Percentiles rank a stretch among this genome's conserved stretches.
These are phyloP conservation scores for Agraylea sexmaculata DNA, from an alignment of 1,140 invertebrate genomes.

Conservation along the genomic window DNA sequence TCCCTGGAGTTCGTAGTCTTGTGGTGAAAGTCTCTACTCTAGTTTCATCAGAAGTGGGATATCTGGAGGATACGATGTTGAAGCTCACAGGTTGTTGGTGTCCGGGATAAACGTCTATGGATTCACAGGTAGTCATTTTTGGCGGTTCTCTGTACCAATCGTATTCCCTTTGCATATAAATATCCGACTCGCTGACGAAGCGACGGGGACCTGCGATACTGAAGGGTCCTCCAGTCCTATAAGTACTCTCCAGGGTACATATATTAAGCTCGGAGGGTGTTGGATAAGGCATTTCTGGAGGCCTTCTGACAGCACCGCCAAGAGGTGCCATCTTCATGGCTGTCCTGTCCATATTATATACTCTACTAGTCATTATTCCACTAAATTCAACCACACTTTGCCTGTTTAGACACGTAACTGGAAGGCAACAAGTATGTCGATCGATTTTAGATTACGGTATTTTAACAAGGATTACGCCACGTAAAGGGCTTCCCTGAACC, in stretches of 20 bases:
- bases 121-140: conserved; percentile 3
- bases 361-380: no score
- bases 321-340: no score
- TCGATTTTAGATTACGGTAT: no score
- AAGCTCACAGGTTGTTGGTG: conserved; percentile 5
- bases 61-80: conserved; percentile 8
- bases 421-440: no score
- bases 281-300: conserved; percentile 9
- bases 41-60: conserved; percentile 7
- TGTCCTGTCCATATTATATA: no score
- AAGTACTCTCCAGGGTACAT: conserved; percentile 18
- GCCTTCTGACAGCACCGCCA: background rate
- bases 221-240: background rate
- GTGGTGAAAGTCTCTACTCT: conserved; percentile 14
- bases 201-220: conserved; percentile 1
- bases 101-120: conserved; percentile 4
- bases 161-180: conserved; percentile 16
- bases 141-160: conserved; percentile 19
- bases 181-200: conserved; percentile 18
- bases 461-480: no score
- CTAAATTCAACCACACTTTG: no score
- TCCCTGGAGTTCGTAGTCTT: conserved; percentile 8
- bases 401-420: no score
- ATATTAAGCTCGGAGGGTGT: conserved; percentile 16
- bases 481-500: no score